Evolutionary conservation across 2,113 vertebrate genomes (phyloP).

Genomic region (Leptobrachium leishanense): DNA sequence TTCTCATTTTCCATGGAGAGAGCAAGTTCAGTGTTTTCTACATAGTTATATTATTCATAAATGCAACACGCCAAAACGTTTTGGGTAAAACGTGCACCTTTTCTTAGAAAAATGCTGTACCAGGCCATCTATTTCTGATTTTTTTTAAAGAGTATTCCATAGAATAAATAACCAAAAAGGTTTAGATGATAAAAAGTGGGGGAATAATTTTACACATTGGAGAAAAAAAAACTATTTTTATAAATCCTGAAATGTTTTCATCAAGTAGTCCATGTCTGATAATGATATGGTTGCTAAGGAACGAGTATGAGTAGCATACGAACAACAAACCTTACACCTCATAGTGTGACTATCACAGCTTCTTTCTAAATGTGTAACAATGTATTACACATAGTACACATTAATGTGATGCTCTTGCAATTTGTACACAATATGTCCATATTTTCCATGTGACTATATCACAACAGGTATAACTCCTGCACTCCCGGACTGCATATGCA

Average conservation of each 20-base stretch:
- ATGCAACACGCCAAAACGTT: too few species aligned
- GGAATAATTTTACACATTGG: too few species aligned
- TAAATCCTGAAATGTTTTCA: neutral
- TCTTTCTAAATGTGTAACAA: slow-evolving; percentile 36
- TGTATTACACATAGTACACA: slow-evolving; percentile 13
- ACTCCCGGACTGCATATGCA: too few species aligned
- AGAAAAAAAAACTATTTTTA: neutral
- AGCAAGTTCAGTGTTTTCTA: too few species aligned
- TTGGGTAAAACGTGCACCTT: too few species aligned
- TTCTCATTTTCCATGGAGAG: too few species aligned
- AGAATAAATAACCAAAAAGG: too few species aligned
- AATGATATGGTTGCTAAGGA: slow-evolving; percentile 42
- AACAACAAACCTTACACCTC: slow-evolving; percentile 37
- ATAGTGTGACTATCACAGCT: slow-evolving; percentile 40
- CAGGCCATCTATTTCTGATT: too few species aligned
- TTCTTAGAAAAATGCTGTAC: too few species aligned
- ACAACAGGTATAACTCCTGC: neutral
- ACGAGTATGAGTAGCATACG: slow-evolving; percentile 18
- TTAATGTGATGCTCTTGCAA: neutral
- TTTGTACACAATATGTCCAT: neutral
- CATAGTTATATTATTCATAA: too few species aligned
- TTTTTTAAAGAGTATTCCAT: too few species aligned
- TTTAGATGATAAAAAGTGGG: too few species aligned
- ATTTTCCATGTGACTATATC: neutral
- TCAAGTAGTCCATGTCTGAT: neutral